Evolutionary conservation across 64 coral and sea anemone species (phyloP), one percentile per base, ranked within the genome.

Genomic region (Anthopleura sola): DNA sequence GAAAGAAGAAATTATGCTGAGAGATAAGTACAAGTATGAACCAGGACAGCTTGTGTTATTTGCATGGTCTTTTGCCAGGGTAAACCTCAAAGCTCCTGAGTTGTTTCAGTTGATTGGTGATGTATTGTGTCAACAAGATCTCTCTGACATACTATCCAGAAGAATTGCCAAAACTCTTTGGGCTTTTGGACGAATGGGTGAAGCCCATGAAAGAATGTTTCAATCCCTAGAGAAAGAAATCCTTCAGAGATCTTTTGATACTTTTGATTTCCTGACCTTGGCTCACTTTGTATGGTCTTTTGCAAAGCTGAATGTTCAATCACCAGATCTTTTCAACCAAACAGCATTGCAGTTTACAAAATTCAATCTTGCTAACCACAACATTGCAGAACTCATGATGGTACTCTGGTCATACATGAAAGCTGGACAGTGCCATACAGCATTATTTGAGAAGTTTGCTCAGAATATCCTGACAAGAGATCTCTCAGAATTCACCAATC

Each of bases 361-460:
- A 48, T 56, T 83, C 6, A 39, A 83, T 6, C 48, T 83, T 37
- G 39, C 49, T 60, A 33, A 33, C 21, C 21, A 83, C 82, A 56
- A n/a, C 38, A 20, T 83, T 60, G 55, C 49, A 31, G 82, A 83
- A 60, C 55, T 83, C 10, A 18, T 83, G 1, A 83, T 83, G 82
- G 82, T 83, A 8, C 34, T 83, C 1, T 83, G 82, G 82, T 83
- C 82, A 15, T 83, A 33, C 55, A 83, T 83, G 82, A 83, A 83
- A 32, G 82, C 82, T 29, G 20, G 17, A 16, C 49, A 60, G n/a
- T 83, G 58, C 16, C 10, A 83, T 38, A 50, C 82, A 24, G 5
- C 18, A 14, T 34, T 83, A 36, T 83, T 83, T 60, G 55, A 55
- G 20, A 54, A 36, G 47, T 83, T 83, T 83, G 82, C 49, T 12